Evolutionary conservation across 2,113 vertebrate species (phyloP), one percentile per base, ranked within the genome.

Genomic region (Mus pahari): DNA sequence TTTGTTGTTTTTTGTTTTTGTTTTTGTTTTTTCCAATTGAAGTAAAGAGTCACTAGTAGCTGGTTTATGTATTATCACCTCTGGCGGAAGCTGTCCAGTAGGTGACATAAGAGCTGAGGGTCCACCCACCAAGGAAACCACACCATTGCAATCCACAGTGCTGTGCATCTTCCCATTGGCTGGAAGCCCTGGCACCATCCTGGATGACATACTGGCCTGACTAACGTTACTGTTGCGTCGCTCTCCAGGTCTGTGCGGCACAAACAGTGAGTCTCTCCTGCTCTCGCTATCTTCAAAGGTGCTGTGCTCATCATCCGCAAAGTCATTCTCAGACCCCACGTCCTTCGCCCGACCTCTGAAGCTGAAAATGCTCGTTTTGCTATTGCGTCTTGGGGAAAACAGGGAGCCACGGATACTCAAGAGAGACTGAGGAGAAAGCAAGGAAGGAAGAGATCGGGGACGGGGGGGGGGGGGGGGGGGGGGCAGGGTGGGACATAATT

Each of bases 261-360:
- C 98, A 97, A 99, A 99, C 75, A 99, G 98, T 50, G 99, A 99
- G 97, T 99, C 99, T 97, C 99, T 99, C 91, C 98, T 98, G 98
- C 99, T 99, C 90, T 99, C 98, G 86, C 98, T 99, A 97, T 99
- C 99, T 96, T 99, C 99, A 95, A 99, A 98, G 77, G 99, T 99
- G 98, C 99, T 99, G 98, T 99, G 99, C 83, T 99, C 99, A 82
- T 99, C 99, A 75, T 99, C 99, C 0, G 99, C 99, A 98, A 99
- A 99, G 96, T 99, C 99, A 96, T 99, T 99, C 96, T 99, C 99
- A 0, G 99, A 99, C 97, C 99, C 98, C n/a, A 98, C 50, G 84
- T 99, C 99, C 84, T 98, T 99, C 71, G 98, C 95, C 42, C 99
- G 99, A 92, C 99, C 99, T 98, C 98, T 99, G 98, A 99, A 99